Percentiles rank a stretch among this genome's conserved stretches.
phyloP scores from a whole-genome alignment of 2,113 vertebrate species.

The Ornithorhynchus anatinus region DNA sequence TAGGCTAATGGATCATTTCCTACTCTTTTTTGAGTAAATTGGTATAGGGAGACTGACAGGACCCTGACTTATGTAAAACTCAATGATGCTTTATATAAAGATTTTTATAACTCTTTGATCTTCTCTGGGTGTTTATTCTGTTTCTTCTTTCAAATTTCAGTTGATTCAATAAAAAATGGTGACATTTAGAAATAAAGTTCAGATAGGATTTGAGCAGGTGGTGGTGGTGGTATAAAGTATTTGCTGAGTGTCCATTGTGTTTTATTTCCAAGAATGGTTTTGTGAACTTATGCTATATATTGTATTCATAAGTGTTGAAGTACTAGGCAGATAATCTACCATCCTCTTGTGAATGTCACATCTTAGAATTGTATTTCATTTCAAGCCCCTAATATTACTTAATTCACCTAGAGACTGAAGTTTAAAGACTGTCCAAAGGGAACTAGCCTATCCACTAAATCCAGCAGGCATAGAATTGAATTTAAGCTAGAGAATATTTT shows the following conservation, averaged over 20 bases:
- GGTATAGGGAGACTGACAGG: not conserved
- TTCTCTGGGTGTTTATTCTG: conserved; percentile 48
- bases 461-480: conserved; percentile 11
- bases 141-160: conserved; percentile 63
- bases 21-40: not conserved
- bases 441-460: conserved; percentile 26
- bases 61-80: conserved; percentile 12
- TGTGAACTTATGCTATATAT: conserved; percentile 53
- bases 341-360: conserved; percentile 51
- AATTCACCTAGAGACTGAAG: conserved; percentile 37
- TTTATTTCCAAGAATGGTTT: conserved; percentile 59
- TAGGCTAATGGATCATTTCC: not conserved
- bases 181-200: conserved; percentile 63
- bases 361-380: conserved; percentile 52
- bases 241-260: conserved; percentile 35
- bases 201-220: conserved; percentile 43
- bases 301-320: conserved; percentile 48
- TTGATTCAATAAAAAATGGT: conserved; percentile 62
- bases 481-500: conserved; percentile 43
- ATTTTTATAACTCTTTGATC: conserved; percentile 50
- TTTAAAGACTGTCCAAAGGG: conserved; percentile 35
- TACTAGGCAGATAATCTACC: conserved; percentile 50
- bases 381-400: conserved; percentile 54
- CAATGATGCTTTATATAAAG: conserved; percentile 46
- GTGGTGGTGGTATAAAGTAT: conserved; percentile 32